Evolutionary conservation across 1,140 invertebrate genomes (phyloP).

Genomic region (Drosophila prosaltans): DNA sequence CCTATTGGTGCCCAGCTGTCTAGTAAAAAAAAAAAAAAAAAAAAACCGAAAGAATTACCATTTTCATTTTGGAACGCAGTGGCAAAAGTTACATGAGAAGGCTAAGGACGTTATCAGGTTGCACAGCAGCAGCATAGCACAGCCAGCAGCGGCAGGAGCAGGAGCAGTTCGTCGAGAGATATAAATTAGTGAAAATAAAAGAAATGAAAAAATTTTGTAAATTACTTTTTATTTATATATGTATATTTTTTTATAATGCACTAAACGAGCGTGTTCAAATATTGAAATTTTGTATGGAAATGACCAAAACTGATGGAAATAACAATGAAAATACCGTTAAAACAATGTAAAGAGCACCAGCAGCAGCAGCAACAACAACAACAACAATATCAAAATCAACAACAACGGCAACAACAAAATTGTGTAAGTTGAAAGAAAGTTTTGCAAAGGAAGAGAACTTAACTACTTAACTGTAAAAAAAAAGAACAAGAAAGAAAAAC

Average conservation of each 20-base stretch:
- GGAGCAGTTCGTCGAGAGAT: slow-evolving; percentile 4
- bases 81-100: slow-evolving; percentile 79
- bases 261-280: not conserved
- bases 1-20: slow-evolving; percentile 69
- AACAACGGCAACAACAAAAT: slow-evolving; percentile 11
- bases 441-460: not conserved
- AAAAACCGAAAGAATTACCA: slow-evolving; percentile 22
- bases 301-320: not conserved
- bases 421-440: slow-evolving; percentile 16
- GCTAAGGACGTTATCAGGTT: slow-evolving; percentile 57
- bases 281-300: not conserved
- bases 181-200: slow-evolving; percentile 28
- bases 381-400: not conserved
- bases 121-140: slow-evolving; percentile 17
- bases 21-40: slow-evolving; percentile 37
- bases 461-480: too few species aligned
- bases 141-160: not conserved
- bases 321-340: slow-evolving; percentile 1
- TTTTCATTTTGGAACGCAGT: slow-evolving; percentile 67
- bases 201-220: not conserved
- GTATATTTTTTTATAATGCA: not conserved
- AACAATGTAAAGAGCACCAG: slow-evolving; percentile 1
- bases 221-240: too few species aligned
- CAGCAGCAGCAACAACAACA: slow-evolving; percentile 12
- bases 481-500: not conserved